Percentiles rank a stretch among this genome's conserved stretches.
phyloP scores from a whole-genome alignment of 2,888 invertebrate species.

The Dioctria rufipes region DNA sequence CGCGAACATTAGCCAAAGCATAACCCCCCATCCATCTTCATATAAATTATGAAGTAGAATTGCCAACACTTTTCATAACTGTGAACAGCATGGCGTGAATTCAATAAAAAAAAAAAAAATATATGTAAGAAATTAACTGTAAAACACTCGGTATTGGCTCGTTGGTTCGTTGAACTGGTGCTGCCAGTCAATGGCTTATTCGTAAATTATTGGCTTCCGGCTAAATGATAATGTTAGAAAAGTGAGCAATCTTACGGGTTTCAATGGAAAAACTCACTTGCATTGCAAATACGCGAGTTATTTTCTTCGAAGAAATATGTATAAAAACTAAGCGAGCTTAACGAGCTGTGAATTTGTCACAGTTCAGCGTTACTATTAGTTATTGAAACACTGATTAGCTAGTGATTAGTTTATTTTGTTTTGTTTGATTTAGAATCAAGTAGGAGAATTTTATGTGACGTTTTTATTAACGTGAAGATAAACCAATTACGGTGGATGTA shows the following conservation, averaged over 20 bases:
- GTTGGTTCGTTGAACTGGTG: not conserved
- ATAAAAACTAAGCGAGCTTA: not conserved
- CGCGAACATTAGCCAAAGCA: not conserved
- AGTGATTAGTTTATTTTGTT: no score
- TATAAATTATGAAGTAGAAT: not conserved
- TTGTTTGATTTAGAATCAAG: no score
- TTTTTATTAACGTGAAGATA: no score
- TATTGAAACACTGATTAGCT: not conserved
- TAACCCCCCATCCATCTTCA: not conserved
- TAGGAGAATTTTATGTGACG: no score
- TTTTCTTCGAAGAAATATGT: not conserved
- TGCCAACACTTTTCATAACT: not conserved
- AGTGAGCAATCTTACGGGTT: no score
- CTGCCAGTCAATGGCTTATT: not conserved
- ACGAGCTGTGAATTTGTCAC: conserved; percentile 7
- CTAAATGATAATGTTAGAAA: not conserved
- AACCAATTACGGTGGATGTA: no score
- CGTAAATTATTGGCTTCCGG: conserved; percentile 1
- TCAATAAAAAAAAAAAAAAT: not conserved
- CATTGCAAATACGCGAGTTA: not conserved
- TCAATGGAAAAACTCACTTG: no score
- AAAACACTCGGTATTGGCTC: not conserved
- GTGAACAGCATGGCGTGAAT: not conserved
- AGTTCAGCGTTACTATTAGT: not conserved
- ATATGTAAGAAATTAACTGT: no score